Base-by-base conservation (phyloP, 2,888 invertebrate species). In the Apotomis turbidana region DNA sequence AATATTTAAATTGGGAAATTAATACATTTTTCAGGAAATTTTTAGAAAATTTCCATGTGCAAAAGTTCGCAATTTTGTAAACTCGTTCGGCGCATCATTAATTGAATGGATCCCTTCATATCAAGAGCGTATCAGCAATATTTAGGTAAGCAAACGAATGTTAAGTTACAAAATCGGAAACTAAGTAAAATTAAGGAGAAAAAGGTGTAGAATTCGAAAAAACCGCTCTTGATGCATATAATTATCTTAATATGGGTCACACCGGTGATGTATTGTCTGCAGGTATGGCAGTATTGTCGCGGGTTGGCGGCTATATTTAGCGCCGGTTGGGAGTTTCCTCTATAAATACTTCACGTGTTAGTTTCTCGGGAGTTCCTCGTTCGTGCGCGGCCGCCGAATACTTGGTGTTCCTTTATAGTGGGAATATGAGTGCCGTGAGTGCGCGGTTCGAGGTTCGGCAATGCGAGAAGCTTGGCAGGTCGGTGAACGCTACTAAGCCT, bases 391-490 rank as follows among this genome's bases (percentile, higher is more conserved):
- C 44, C 44, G 15, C 55, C 15, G n/a, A 13, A 55, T 54, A 38
- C 44, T 41, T 66, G 13, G 5, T 41, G 41, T 41, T 41, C 12
- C 52, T 38, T 51, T n/a, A 36, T 52, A 51, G 4, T n/a, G 55
- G 49, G 54, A 82, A 76, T 74, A 88, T 90, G 87, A 83, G 74
- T 68, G 76, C 81, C 73, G 88, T 90, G 87, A 83, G 74, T 68
- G 76, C 81, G 15, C 83, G 85, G 75, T 91, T 88, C 74, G 89
- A 90, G 76, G 80, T 91, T 73, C 78, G 81, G 74, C 80, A 74
- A 36, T 88, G 86, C n/a, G 88, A 87, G 13, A 83, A 83, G 79
- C 80, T 90, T 69, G 92, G 92, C 80, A 90, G 91, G 92, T 92
- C 72, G 75, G 87, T 85, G 9, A 3, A 3, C 44, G 36, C 15